Evolutionary conservation across 2,888 invertebrate genomes (phyloP).

Genomic region (Pandemis cinnamomeana): DNA sequence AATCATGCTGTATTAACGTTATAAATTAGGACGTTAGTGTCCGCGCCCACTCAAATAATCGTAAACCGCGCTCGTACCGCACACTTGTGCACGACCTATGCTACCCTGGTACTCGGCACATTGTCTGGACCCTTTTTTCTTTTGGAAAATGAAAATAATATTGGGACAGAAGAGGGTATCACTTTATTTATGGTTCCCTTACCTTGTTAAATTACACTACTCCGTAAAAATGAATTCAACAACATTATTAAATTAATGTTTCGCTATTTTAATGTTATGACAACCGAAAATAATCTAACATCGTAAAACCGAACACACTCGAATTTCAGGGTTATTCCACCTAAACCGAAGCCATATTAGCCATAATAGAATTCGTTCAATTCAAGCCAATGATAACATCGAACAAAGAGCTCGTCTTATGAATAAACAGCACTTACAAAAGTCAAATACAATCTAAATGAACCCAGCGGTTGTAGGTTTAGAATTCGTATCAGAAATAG

Average conservation of each 20-base stretch:
- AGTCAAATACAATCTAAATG: slow-evolving; percentile 32
- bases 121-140: slow-evolving; percentile 60
- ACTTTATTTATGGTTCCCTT: slow-evolving; percentile 19
- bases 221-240: not conserved
- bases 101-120: slow-evolving; percentile 53
- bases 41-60: slow-evolving; percentile 79
- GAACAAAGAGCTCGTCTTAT: slow-evolving; percentile 14
- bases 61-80: slow-evolving; percentile 74
- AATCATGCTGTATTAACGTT: slow-evolving; percentile 80
- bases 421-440: slow-evolving; percentile 29
- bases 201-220: not conserved
- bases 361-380: not conserved
- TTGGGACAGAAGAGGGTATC: slow-evolving; percentile 11
- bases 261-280: too few species aligned
- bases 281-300: not conserved
- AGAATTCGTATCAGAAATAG: slow-evolving; percentile 53
- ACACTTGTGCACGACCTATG: slow-evolving; percentile 73
- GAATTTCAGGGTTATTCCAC: not conserved
- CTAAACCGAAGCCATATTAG: not conserved
- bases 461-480: slow-evolving; percentile 28
- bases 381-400: slow-evolving; percentile 23
- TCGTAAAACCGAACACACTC: not conserved
- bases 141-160: slow-evolving; percentile 24
- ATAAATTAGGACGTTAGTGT: slow-evolving; percentile 82
- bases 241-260: not conserved